Percentiles rank a stretch among this genome's conserved stretches.
phyloP scores from a whole-genome alignment of 2,797 vertebrate genomes.

The Sebastes steindachneri region DNA sequence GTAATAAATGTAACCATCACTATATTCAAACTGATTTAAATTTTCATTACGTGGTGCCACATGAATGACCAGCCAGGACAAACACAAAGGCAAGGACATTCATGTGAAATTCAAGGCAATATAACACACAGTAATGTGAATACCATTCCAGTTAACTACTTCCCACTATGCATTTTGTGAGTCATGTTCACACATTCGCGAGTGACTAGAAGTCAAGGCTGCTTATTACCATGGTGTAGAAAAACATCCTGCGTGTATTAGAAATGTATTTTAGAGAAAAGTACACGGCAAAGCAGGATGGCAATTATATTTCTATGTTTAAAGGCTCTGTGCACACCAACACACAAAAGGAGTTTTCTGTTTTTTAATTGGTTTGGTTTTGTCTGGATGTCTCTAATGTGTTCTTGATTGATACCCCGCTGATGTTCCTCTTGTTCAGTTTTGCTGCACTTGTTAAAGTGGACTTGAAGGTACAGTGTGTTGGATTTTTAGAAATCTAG shows the following conservation, averaged over 20 bases:
- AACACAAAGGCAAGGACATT: not conserved
- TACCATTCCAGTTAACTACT: constrained; percentile 14
- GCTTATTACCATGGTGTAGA: not conserved
- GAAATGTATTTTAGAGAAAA: not conserved
- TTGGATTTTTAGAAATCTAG: too few species aligned
- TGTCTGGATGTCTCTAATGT: not conserved
- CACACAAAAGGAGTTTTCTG: not conserved
- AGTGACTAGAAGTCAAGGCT: constrained; percentile 2
- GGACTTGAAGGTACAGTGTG: not conserved
- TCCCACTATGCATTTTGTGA: constrained; percentile 11
- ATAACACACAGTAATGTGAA: constrained; percentile 8
- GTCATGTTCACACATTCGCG: constrained; percentile 32
- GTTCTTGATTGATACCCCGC: not conserved
- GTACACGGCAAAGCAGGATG: not conserved
- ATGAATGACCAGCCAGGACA: constrained; percentile 4
- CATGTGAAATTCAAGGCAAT: not conserved
- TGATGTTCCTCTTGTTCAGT: not conserved
- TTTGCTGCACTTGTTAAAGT: not conserved
- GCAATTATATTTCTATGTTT: not conserved
- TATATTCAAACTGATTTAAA: constrained; percentile 1
- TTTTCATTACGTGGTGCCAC: constrained; percentile 2
- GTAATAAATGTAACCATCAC: not conserved
- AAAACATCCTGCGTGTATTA: not conserved
- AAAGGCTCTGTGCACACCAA: not conserved
- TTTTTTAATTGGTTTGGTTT: not conserved